Conservation (phyloP, 2,888 invertebrate species). For the Apoda limacodes region DNA sequence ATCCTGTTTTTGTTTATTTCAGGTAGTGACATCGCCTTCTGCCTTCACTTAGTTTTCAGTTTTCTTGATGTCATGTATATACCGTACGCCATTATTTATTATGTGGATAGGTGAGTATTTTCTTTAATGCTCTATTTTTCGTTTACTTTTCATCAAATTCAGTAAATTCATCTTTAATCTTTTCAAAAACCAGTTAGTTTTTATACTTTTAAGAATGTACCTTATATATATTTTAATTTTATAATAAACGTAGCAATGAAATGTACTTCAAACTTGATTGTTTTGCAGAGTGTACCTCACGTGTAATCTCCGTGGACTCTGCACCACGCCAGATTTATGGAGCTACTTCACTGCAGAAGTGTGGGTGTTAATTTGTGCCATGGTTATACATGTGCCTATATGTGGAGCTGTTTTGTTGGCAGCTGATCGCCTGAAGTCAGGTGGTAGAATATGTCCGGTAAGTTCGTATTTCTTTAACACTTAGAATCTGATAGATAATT, state of each 20-base stretch:
- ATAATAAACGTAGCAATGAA: too few relatives aligned
- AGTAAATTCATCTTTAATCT: neutral
- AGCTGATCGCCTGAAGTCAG: slow-evolving; percentile 77
- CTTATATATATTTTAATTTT: too few relatives aligned
- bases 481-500: too few relatives aligned
- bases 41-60: slow-evolving; percentile 79
- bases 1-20: too few relatives aligned
- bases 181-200: too few relatives aligned
- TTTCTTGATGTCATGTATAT: slow-evolving; percentile 83
- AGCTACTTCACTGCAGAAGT: slow-evolving; percentile 81
- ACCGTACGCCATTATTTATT: slow-evolving; percentile 85
- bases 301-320: slow-evolving; percentile 77
- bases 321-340: slow-evolving; percentile 72
- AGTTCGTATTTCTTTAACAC: too few relatives aligned
- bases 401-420: slow-evolving; percentile 74
- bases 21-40: slow-evolving; percentile 76
- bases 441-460: slow-evolving; percentile 50
- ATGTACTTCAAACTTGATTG: too few relatives aligned
- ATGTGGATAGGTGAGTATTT: slow-evolving; percentile 71
- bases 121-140: neutral
- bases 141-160: too few relatives aligned
- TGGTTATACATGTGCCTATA: slow-evolving; percentile 76
- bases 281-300: slow-evolving; percentile 76
- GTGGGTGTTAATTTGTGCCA: slow-evolving; percentile 74
- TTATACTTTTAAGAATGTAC: too few relatives aligned